Conservation (phyloP, 92 coral and sea anemone species). For the Blastomussa wellsi region DNA sequence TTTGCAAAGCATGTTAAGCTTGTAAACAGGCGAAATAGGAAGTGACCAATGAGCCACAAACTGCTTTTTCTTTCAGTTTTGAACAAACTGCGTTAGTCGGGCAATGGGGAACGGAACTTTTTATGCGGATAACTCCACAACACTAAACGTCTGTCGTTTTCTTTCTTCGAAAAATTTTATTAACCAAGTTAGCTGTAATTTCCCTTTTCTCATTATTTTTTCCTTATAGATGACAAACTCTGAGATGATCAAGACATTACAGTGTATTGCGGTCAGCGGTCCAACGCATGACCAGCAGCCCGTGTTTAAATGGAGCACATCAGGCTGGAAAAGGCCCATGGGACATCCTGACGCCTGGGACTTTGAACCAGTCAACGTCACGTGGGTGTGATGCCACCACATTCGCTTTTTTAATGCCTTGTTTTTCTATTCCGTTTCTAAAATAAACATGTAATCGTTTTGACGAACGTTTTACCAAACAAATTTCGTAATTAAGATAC, state of each 20-base stretch:
- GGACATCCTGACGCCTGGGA: conserved; percentile 98
- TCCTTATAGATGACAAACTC: conserved; percentile 69
- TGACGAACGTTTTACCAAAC: neutral
- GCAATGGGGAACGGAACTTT: neutral
- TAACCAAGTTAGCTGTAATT: neutral
- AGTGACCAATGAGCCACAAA: too few relatives aligned
- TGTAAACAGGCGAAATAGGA: neutral
- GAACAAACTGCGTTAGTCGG: too few relatives aligned
- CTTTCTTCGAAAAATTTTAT: neutral
- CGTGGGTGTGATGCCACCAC: conserved; percentile 10
- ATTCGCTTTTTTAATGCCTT: neutral
- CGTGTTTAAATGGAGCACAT: conserved; percentile 94
- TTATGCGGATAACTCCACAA: neutral
- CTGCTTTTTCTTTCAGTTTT: too few relatives aligned
- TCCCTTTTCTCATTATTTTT: neutral
- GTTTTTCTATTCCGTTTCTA: neutral
- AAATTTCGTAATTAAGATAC: neutral
- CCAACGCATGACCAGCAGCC: conserved; percentile 89
- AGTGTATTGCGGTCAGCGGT: conserved; percentile 82
- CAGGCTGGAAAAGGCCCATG: conserved; percentile 84
- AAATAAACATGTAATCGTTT: neutral
- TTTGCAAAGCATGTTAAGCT: neutral
- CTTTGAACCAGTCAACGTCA: conserved; percentile 61
- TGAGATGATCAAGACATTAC: conserved; percentile 70
- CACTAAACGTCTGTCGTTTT: neutral